Base-by-base conservation (phyloP, 2,113 vertebrate genomes). In the Eira barbara region DNA sequence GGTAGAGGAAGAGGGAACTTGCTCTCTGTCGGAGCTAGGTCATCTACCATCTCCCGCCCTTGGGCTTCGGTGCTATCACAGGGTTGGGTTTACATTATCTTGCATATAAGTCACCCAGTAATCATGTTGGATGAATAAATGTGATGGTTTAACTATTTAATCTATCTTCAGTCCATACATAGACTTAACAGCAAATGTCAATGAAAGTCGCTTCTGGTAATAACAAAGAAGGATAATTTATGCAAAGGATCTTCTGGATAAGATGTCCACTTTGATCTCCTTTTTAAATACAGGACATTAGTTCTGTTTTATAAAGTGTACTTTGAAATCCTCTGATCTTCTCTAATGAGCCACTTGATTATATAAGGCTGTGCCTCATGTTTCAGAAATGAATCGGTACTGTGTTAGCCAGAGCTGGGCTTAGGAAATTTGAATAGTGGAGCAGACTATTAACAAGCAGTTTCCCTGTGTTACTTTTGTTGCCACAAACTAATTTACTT, bases 331-430 rank as follows among this genome's bases (percentile, higher is more conserved):
- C 34, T 96, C 84, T 96, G 81, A 93, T 95, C 71, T 88, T 92
- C 85, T 93, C 92, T 97, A 92, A 97, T 93, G 90, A 96, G 47
- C 74, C 71, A n/a, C 59, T 92, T 95, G 69, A 94, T 96, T 94
- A 71, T 29, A 83, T 61, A 90, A 95, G 45, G n/a, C 55, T 81
- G 76, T 87, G 39, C n/a, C 57, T 95, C 55, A 7, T 81, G 79
- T 82, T 73, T 95, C 82, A 94, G 71, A 88, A 96, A 91, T 52
- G 39, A 91, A 82, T 21, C 83, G 25, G 12, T 52, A 36, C 57
- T 27, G 4, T 13, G 5, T 61, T 88, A 52, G 34, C 21, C 12
- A 63, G 65, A 84, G 55, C 23, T 67, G n/a, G 73, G 69, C 36
- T 82, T 55, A 21, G 73, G 67, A 71, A 84, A 61, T 91, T 47